Conservation (phyloP, 92 coral and sea anemone species). For the Umimayanthus kanabou region DNA sequence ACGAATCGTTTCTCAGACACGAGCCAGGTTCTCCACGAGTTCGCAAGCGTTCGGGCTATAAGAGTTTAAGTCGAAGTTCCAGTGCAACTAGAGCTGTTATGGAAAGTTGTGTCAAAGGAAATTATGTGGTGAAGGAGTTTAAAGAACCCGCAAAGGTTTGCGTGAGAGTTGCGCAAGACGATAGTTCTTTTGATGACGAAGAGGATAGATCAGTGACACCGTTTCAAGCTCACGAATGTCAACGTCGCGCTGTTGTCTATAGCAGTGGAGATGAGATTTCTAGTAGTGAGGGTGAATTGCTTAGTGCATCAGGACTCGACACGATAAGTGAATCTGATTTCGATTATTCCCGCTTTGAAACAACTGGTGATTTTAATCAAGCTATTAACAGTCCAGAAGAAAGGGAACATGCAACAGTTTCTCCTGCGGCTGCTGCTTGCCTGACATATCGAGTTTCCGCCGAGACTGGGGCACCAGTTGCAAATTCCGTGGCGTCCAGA, state of each 20-base stretch:
- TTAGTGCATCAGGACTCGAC: slow-evolving; percentile 33
- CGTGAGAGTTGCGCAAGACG: slow-evolving; percentile 9
- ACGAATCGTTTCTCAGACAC: slow-evolving; percentile 72
- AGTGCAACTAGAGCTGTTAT: background rate
- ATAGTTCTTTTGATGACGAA: background rate
- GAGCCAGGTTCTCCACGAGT: slow-evolving; percentile 52
- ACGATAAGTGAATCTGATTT: slow-evolving; percentile 31
- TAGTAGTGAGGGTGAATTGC: slow-evolving; percentile 35
- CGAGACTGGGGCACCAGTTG: background rate
- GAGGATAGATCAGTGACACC: background rate
- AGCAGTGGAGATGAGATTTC: slow-evolving; percentile 31
- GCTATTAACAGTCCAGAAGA: background rate
- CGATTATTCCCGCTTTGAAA: slow-evolving; percentile 18
- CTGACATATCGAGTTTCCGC: slow-evolving; percentile 30
- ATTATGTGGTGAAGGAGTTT: background rate
- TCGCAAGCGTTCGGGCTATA: slow-evolving; percentile 21
- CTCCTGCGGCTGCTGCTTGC: background rate
- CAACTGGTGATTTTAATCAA: background rate
- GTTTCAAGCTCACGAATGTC: background rate
- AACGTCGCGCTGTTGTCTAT: background rate
- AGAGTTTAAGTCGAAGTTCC: slow-evolving; percentile 7
- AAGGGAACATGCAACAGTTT: background rate
- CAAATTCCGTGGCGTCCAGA: background rate
- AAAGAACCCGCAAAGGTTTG: background rate
- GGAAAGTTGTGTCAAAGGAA: slow-evolving; percentile 7